phyloP scores from a whole-genome alignment of 2,888 invertebrate species.

The Drosophila histrio region DNA sequence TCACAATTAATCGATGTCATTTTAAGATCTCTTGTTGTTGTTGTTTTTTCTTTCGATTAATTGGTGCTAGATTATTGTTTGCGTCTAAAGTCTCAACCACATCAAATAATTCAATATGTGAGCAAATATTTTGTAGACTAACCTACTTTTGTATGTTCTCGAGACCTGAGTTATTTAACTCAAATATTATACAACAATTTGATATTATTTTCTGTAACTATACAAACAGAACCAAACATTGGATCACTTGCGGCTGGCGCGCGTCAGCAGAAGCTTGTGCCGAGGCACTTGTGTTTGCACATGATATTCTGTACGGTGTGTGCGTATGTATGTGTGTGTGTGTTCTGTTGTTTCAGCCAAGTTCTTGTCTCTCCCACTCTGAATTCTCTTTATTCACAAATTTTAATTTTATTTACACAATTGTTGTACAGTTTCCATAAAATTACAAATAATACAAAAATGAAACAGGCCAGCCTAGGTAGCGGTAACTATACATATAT shows the following conservation, averaged over 20 bases:
- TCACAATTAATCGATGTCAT: background rate
- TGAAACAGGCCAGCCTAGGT: constrained; percentile 44
- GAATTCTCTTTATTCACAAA: constrained; percentile 30
- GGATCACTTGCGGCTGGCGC: constrained; percentile 45
- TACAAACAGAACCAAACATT: constrained; percentile 46
- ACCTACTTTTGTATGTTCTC: constrained; percentile 48
- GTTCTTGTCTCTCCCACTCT: constrained; percentile 33
- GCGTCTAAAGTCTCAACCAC: constrained; percentile 11
- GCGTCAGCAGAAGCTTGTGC: constrained; percentile 51
- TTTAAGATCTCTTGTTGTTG: background rate
- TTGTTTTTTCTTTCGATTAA: constrained; percentile 13
- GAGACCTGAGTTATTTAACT: constrained; percentile 2
- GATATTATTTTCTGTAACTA: constrained; percentile 62
- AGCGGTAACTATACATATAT: constrained; percentile 56
- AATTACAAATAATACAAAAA: constrained; percentile 57
- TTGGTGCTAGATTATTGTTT: constrained; percentile 8
- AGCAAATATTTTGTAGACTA: constrained; percentile 54
- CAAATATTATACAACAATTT: constrained; percentile 61
- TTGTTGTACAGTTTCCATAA: constrained; percentile 74
- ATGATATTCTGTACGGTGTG: constrained; percentile 30
- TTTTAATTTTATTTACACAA: constrained; percentile 74
- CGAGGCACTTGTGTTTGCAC: constrained; percentile 72
- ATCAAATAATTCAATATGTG: constrained; percentile 44
- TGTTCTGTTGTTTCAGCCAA: constrained; percentile 61
- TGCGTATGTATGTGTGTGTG: background rate